These are phyloP conservation scores for Barypeithes pellucidus DNA, from an alignment of 2,888 invertebrate species.

Conservation along the genomic window DNA sequence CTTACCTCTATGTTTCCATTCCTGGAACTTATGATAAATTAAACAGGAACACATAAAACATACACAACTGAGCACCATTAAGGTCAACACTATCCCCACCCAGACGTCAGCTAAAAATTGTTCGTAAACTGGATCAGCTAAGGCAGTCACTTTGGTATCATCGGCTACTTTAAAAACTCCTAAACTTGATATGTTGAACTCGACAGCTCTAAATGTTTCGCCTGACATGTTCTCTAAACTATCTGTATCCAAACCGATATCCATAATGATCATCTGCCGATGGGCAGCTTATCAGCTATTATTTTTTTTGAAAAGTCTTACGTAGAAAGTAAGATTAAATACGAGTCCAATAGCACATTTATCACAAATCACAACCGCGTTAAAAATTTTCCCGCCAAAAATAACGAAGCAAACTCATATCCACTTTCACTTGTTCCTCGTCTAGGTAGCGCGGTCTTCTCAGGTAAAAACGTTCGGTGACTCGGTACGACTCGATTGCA, in stretches of 20 bases:
- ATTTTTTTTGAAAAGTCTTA: not conserved
- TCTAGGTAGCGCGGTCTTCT: constrained; percentile 16
- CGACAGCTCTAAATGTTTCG: constrained; percentile 44
- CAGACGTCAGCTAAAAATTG: constrained; percentile 77
- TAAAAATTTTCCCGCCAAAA: constrained; percentile 5
- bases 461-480: constrained; percentile 18
- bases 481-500: constrained; percentile 34
- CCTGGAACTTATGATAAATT: constrained; percentile 77
- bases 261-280: constrained; percentile 21
- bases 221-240: constrained; percentile 21
- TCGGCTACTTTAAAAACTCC: constrained; percentile 51
- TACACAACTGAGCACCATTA: constrained; percentile 76
- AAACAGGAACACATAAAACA: constrained; percentile 78
- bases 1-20: constrained; percentile 78
- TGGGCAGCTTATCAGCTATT: not conserved
- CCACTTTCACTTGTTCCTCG: constrained; percentile 38
- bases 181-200: constrained; percentile 56
- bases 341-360: not conserved
- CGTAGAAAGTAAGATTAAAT: not conserved
- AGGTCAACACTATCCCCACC: constrained; percentile 76
- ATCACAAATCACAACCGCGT: too few species aligned
- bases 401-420: not conserved
- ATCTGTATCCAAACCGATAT: constrained; percentile 14
- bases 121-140: constrained; percentile 72
- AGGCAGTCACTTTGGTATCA: constrained; percentile 48